Conservation (phyloP, 2,113 vertebrate species). For the Ornithorhynchus anatinus region DNA sequence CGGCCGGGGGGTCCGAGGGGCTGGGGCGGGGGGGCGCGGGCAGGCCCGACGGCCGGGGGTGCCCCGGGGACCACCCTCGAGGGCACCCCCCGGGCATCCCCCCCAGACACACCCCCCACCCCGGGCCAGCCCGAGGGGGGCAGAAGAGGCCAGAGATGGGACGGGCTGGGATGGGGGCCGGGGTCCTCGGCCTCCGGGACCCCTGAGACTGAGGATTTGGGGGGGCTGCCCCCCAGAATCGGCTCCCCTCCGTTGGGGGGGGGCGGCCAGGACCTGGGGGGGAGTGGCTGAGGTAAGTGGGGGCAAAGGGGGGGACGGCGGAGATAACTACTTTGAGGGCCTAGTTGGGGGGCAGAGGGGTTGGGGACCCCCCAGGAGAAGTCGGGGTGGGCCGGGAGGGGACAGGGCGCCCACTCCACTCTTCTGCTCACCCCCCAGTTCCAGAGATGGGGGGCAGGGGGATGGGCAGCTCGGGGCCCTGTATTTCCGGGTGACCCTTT, state of each 20-base stretch:
- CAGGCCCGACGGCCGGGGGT: conserved; percentile 58
- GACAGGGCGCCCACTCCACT: neutral
- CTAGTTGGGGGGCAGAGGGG: neutral
- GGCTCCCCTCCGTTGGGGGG: conserved; percentile 51
- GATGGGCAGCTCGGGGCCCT: neutral
- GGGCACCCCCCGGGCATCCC: conserved; percentile 53
- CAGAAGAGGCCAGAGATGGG: conserved; percentile 64
- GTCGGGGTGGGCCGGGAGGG: neutral
- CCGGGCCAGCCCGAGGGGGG: conserved; percentile 56
- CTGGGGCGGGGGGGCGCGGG: conserved; percentile 60
- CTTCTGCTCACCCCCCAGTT: too few species aligned
- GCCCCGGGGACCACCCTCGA: conserved; percentile 51
- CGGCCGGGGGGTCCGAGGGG: conserved; percentile 64
- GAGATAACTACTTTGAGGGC: too few species aligned
- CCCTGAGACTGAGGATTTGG: conserved; percentile 61
- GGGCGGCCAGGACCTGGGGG: conserved; percentile 58
- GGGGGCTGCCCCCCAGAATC: conserved; percentile 59
- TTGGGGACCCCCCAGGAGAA: neutral
- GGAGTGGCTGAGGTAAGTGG: conserved; percentile 67
- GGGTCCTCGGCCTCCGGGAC: conserved; percentile 58
- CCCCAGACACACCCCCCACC: conserved; percentile 49
- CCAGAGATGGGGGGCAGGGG: neutral
- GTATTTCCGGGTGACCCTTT: neutral
- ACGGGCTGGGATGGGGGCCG: too few species aligned
- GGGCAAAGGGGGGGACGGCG: conserved; percentile 46